Percentiles rank a stretch among this genome's conserved stretches.
These are phyloP conservation scores for Ptilonorhynchus violaceus DNA, from an alignment of 2,113 vertebrate genomes.

Conservation along the genomic window DNA sequence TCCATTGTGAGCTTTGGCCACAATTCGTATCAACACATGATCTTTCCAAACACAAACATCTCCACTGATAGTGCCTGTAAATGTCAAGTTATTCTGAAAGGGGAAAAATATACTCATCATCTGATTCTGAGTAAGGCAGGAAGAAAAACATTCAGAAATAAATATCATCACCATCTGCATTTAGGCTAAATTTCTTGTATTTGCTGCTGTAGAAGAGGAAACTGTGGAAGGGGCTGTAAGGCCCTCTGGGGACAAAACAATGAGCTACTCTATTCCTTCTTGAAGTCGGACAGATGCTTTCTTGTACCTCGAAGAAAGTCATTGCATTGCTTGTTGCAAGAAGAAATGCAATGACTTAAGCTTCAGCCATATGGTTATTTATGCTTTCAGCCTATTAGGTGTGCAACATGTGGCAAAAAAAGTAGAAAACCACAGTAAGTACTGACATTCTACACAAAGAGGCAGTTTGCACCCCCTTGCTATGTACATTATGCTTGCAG, in stretches of 20 bases:
- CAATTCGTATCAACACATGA: slow-evolving; percentile 91
- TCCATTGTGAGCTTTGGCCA: slow-evolving; percentile 97
- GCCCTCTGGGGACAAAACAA: background rate
- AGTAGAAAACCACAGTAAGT: background rate
- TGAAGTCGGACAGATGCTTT: background rate
- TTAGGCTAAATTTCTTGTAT: background rate
- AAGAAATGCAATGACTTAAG: background rate
- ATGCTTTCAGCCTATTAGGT: background rate
- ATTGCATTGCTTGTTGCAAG: background rate
- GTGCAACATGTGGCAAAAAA: background rate
- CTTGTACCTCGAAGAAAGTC: background rate
- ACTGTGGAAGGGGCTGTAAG: background rate
- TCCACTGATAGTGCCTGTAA: slow-evolving; percentile 99
- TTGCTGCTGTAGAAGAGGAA: background rate
- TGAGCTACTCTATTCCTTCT: background rate
- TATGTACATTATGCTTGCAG: background rate
- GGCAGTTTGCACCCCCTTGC: background rate
- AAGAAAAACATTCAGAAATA: slow-evolving; percentile 26
- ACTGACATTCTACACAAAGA: background rate
- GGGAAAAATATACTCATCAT: slow-evolving; percentile 70
- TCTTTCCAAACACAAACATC: slow-evolving; percentile 99
- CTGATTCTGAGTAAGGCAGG: slow-evolving; percentile 34
- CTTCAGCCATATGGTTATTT: background rate
- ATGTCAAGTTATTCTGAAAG: slow-evolving; percentile 99
- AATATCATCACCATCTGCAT: background rate